phyloP scores from a whole-genome alignment of 1,140 invertebrate species.

The Mercenaria mercenaria region DNA sequence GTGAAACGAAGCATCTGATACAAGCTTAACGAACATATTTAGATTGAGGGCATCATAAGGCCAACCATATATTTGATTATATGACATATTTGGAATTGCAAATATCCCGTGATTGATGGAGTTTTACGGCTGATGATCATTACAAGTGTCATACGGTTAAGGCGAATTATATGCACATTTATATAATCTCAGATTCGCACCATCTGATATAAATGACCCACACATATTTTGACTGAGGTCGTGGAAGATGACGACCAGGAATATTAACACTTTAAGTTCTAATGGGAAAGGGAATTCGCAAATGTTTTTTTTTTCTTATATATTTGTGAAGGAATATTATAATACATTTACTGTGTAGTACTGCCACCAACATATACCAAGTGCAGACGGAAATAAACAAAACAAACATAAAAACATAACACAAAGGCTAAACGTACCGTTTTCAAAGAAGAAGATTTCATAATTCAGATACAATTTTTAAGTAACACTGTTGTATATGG shows the following conservation, averaged over 20 bases:
- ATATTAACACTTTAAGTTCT: too few relatives aligned
- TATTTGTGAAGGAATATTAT: too few relatives aligned
- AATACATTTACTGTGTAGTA: too few relatives aligned
- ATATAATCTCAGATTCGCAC: constrained; percentile 30
- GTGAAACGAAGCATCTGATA: constrained; percentile 61
- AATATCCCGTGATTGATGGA: constrained; percentile 54
- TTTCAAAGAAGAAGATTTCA: too few relatives aligned
- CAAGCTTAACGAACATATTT: constrained; percentile 61
- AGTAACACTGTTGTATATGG: too few relatives aligned
- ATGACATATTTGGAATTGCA: constrained; percentile 66
- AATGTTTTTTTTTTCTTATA: too few relatives aligned
- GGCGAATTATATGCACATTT: constrained; percentile 47
- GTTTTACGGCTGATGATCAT: constrained; percentile 30
- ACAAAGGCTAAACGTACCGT: too few relatives aligned
- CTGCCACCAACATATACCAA: too few relatives aligned
- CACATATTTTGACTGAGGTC: constrained; percentile 63
- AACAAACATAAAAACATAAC: too few relatives aligned
- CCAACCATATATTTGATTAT: constrained; percentile 59
- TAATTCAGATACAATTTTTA: too few relatives aligned
- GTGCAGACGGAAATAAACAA: too few relatives aligned
- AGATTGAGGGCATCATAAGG: constrained; percentile 58
- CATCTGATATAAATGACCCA: constrained; percentile 52
- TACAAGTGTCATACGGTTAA: constrained; percentile 44
- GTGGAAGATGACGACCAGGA: too few relatives aligned
- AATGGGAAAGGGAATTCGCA: neutral